Conservation (phyloP, 2,797 vertebrate species). For the Holocentrus rufus region DNA sequence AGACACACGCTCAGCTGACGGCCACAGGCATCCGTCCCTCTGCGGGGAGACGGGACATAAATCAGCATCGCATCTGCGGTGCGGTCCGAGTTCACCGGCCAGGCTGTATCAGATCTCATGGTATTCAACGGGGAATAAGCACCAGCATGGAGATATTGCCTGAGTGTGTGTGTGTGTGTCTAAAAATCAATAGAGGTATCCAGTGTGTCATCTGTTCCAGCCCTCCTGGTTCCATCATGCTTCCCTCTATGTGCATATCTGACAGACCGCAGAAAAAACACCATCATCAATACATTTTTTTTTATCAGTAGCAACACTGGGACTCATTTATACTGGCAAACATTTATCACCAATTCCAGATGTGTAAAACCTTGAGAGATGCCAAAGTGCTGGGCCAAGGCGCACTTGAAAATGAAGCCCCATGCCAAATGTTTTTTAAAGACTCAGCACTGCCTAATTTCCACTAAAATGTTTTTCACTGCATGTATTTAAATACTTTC, state of each 20-base stretch:
- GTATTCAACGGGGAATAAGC: not conserved
- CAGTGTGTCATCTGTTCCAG: not conserved
- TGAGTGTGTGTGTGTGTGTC: not conserved
- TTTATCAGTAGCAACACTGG: constrained; percentile 34
- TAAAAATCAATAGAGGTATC: constrained; percentile 19
- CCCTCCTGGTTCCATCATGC: not conserved
- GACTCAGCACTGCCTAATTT: constrained; percentile 46
- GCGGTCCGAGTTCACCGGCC: constrained; percentile 18
- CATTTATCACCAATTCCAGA: constrained; percentile 47
- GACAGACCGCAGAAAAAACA: constrained; percentile 26
- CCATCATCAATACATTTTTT: constrained; percentile 37
- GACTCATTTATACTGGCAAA: constrained; percentile 28
- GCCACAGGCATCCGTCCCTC: constrained; percentile 30
- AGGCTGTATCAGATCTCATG: constrained; percentile 22
- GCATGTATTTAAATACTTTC: constrained; percentile 38
- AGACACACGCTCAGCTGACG: constrained; percentile 27
- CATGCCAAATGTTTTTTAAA: constrained; percentile 50
- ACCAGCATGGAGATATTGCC: constrained; percentile 20
- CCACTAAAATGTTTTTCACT: constrained; percentile 46
- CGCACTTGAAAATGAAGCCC: constrained; percentile 54
- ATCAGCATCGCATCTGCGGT: constrained; percentile 37
- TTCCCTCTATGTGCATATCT: constrained; percentile 1
- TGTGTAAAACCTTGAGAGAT: constrained; percentile 54
- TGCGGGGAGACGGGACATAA: constrained; percentile 7
- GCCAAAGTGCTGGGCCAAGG: constrained; percentile 19